Evolutionary conservation across 2,888 invertebrate genomes (phyloP).

Genomic region (Lampropteryx suffumata): DNA sequence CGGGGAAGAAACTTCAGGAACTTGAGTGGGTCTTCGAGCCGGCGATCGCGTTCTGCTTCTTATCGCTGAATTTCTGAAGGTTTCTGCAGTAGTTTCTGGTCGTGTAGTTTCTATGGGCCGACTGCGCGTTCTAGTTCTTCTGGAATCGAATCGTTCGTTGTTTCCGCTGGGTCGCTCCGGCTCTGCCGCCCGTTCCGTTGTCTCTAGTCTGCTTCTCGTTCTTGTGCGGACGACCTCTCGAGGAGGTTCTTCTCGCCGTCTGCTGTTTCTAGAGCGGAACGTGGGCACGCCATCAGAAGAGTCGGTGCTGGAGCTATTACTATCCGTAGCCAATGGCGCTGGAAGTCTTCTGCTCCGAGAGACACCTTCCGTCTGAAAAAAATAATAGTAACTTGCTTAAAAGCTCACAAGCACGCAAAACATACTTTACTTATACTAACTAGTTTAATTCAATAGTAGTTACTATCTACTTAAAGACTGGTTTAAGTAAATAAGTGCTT

Average conservation of each 20-base stretch:
- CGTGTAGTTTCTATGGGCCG: conserved; percentile 47
- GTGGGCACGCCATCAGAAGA: conserved; percentile 51
- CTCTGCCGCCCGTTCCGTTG: conserved; percentile 38
- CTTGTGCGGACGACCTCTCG: conserved; percentile 51
- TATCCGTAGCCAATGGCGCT: conserved; percentile 47
- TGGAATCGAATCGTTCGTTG: conserved; percentile 68
- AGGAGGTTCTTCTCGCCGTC: conserved; percentile 57
- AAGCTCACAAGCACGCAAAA: background rate
- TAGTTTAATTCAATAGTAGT: no score
- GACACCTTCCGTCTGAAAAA: conserved; percentile 64
- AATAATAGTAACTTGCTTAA: background rate
- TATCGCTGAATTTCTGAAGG: conserved; percentile 47
- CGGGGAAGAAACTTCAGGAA: conserved; percentile 47
- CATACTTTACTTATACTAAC: no score
- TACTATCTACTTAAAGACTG: no score
- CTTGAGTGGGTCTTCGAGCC: conserved; percentile 40
- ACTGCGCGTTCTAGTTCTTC: conserved; percentile 66
- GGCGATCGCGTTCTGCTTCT: conserved; percentile 53
- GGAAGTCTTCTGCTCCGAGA: conserved; percentile 60
- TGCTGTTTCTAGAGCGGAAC: conserved; percentile 56
- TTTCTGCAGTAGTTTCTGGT: conserved; percentile 42
- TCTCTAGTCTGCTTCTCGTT: conserved; percentile 53
- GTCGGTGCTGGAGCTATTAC: conserved; percentile 44
- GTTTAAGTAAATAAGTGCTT: no score
- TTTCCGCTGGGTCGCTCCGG: conserved; percentile 45